Evolutionary conservation across 2,888 invertebrate species (phyloP).

Genomic region (Temnothorax ravouxi): DNA sequence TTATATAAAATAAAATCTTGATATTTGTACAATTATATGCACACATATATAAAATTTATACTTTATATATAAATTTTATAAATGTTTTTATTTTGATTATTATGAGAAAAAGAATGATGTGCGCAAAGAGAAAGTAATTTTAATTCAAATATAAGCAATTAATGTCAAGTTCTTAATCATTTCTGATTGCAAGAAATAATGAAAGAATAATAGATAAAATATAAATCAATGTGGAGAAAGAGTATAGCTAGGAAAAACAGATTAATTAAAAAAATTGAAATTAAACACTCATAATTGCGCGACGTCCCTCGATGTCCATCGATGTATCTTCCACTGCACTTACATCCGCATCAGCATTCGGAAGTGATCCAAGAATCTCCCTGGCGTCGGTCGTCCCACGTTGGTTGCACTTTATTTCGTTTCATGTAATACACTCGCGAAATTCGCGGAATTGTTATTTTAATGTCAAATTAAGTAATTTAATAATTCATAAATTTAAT

Average conservation of each 20-base stretch:
- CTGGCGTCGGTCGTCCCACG: background rate
- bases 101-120: background rate
- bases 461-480: conserved; percentile 18
- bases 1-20: conserved; percentile 4
- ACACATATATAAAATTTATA: background rate
- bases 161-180: background rate
- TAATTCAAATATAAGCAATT: background rate
- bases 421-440: conserved; percentile 5
- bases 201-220: background rate
- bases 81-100: background rate
- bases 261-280: conserved; percentile 7
- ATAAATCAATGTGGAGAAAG: background rate
- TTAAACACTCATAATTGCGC: conserved; percentile 6
- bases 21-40: background rate
- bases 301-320: background rate
- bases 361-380: background rate
- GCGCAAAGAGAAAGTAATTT: background rate
- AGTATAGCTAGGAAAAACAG: background rate
- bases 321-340: conserved; percentile 1
- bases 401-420: background rate
- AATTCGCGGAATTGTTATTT: conserved; percentile 13
- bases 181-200: background rate
- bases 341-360: background rate
- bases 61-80: background rate
- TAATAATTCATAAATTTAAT: conserved; percentile 23